Evolutionary conservation across 1,140 invertebrate genomes (phyloP).

Genomic region (Drosophila simulans): DNA sequence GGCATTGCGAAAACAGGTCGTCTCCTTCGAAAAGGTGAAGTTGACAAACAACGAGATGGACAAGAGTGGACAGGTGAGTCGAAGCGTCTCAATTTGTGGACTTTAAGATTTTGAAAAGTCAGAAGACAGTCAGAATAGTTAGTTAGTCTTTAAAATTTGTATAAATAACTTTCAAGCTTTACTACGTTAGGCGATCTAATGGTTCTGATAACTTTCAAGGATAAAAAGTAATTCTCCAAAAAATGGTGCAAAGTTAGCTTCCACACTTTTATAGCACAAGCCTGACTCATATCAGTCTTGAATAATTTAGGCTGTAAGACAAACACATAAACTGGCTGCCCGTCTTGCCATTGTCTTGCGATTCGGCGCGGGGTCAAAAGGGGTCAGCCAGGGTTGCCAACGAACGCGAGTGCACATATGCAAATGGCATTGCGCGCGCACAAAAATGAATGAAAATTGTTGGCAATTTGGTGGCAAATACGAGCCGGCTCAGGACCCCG

Average conservation of each 20-base stretch:
- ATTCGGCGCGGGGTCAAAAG: slow-evolving; percentile 14
- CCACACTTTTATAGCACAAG: not conserved
- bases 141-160: too few relatives aligned
- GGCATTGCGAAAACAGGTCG: slow-evolving; percentile 97
- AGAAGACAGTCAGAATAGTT: not conserved
- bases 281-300: slow-evolving; percentile 21
- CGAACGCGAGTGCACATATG: slow-evolving; percentile 49
- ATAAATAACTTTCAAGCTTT: not conserved
- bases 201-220: too few relatives aligned
- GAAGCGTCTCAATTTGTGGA: not conserved
- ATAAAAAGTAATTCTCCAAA: too few relatives aligned
- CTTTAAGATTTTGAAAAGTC: too few relatives aligned
- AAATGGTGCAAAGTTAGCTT: not conserved
- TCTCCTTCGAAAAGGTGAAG: slow-evolving; percentile 99
- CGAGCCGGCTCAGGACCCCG: slow-evolving; percentile 23
- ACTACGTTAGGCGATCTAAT: too few relatives aligned
- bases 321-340: slow-evolving; percentile 56
- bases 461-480: slow-evolving; percentile 82
- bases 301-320: slow-evolving; percentile 65
- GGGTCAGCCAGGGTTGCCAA: slow-evolving; percentile 41
- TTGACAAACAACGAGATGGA: slow-evolving; percentile 99
- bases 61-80: slow-evolving; percentile 97
- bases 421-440: slow-evolving; percentile 60
- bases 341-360: slow-evolving; percentile 53
- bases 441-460: slow-evolving; percentile 83